Base-by-base conservation (phyloP, 2,113 vertebrate genomes). In the Hirundichthys speculiger region DNA sequence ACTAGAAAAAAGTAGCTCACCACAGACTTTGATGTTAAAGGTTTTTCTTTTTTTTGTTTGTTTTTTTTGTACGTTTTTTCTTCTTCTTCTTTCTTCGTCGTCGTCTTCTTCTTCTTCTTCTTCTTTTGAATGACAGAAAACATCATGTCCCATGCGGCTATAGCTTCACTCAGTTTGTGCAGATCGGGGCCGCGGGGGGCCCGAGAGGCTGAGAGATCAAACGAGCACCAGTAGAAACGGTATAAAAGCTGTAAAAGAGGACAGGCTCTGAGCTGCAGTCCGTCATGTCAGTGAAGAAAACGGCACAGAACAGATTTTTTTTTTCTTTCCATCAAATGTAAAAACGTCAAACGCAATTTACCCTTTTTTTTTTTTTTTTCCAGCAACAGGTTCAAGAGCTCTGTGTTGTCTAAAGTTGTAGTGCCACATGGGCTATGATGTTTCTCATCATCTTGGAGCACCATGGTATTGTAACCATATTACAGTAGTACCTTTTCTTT, bases 401-500 rank as follows among this genome's bases (percentile, higher is more conserved):
- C 78, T 57, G 75, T 84, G 63, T 79, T 80, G 68, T 87, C 79
- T 83, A 73, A 69, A 83, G 83, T 81, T 77, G 82, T 88, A 89
- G 92, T 92, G 95, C 95, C 95, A 94, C 93, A 79, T 90, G 93
- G 91, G 94, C 92, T 89, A 92, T 91, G 94, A 95, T 93, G 94
- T 94, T 95, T 94, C 88, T 85, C 90, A 91, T 94, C 94, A 93
- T 92, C 92, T 85, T 87, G 92, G 91, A 99, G 96, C 96, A 98
- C 95, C 96, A 95, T 96, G 94, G 91, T 94, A 91, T 94, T 96
- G 93, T 94, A 90, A 87, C 84, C 94, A 93, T 95, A 94, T 94
- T 96, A 97, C 96, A 99, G 97, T 95, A 96, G 96, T 97, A 97
- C 95, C 94, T 93, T 95, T 95, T 34, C n/a, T n/a, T n/a, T n/a